Base-by-base conservation (phyloP, 1,140 invertebrate species). In the Drosophila gunungcola region DNA sequence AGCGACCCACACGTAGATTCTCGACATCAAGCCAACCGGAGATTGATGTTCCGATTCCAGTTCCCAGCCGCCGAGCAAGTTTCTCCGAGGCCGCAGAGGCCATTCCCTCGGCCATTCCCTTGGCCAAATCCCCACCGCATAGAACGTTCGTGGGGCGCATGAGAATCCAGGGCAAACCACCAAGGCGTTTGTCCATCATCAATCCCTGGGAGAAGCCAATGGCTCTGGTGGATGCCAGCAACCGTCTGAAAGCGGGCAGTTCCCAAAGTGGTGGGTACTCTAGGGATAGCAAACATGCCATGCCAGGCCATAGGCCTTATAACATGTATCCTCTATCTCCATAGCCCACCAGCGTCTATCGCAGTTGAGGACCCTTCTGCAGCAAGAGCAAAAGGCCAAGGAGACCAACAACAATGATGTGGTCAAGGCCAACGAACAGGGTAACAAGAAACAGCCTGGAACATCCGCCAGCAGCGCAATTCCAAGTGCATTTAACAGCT, bases 141-240 rank as follows among this genome's bases (percentile, higher is more conserved):
- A 38, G 36, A 21, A 42, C 58, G n/a, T 10, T 49, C 10, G n/a
- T 4, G 2, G 57, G 45, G 25, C 63, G 49, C 3, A n/a, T 27
- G 0, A 69, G 9, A 32, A 7, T 27, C 3, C 21, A 39, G 12
- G 5, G 11, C 13, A 45, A 27, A 21, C 21, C 9, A 5, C n/a
- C 9, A 4, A 62, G 29, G 48, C 4, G 42, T 9, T 16, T n/a
- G 11, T n/a, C 51, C 3, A n/a, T 43, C 13, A 36, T 27, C 21
- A 46, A 63, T 43, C 39, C 78, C 7, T 85, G 81, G 81, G 52
- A 83, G 3, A 89, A 90, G 45, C 85, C 84, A 0, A 80, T 63
- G 42, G 80, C 85, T 0, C 46, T 89, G n/a, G 27, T 80, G 3
- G 80, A 90, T 68, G 64, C 80, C 7, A 84, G 76, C 53, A 89